Evolutionary conservation across 2,888 invertebrate genomes (phyloP), one percentile per base, ranked within the genome.

Genomic region (Drosophila siamana): DNA sequence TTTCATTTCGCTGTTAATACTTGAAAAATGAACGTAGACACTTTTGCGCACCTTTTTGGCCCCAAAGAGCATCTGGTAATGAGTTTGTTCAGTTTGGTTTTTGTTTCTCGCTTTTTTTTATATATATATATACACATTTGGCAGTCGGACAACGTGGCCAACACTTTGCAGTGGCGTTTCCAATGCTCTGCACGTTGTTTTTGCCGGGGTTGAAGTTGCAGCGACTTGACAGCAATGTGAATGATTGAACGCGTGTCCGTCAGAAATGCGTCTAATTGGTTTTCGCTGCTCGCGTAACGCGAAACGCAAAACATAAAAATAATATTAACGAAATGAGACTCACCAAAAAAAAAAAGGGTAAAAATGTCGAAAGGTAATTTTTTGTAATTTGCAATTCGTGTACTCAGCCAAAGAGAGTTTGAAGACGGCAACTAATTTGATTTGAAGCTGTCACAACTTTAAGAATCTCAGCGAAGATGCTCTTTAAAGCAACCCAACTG

Each of bases 171-270:
- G 28, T 64, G 78, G 63, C 48, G 55, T 61, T 75, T 76, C 57
- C 70, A 69, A 86, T 84, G 85, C 82, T 65, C 38, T 41, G 79
- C 82, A 87, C 85, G 87, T 82, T 70, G 81, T 74, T 40, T 33
- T 11, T 4, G 73, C 48, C 64, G 60, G 77, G 76, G 77, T 74
- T 65, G 74, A 65, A 70, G 78, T 69, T 76, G 77, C 80, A 79
- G 44, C 83, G 71, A 86, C 89, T 86, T 84, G 83, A 84, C 83
- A 86, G 83, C 87, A 69, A 72, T 71, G 75, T 74, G 81, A 88
- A 89, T 89, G 86, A 86, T 89, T 86, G 88, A 89, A 89, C 86
- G 86, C 80, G 80, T 82, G 89, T 88, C 86, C 86, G 80, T 86
- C 86, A 86, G 78, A 85, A 89, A 85, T 74, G 88, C 86, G 84